Base-by-base conservation (phyloP, 2,888 invertebrate species). In the Tinea semifulvella region DNA sequence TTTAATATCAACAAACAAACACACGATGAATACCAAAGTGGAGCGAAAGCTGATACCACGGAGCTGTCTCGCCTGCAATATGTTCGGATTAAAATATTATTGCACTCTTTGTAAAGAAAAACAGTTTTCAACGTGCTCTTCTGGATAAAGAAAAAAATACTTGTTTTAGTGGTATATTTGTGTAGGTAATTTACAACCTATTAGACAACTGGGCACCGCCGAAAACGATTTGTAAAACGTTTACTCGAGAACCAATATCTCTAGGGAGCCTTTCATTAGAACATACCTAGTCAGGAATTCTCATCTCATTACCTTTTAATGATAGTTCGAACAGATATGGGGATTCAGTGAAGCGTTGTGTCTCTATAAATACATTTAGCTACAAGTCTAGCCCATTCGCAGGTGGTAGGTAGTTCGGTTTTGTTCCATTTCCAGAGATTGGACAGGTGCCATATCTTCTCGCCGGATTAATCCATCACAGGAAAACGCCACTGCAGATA, bases 21-120 rank as follows among this genome's bases (percentile, higher is more conserved):
- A 60, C 50, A 51, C 36, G 47, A 40, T 40, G 40, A 40, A 20
- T 40, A 17, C 22, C 3, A 11, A 40, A 40, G 22, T 40, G 14
- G 40, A 20, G 5, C 18, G 18, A 36, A 36, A 36, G 17, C 40
- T 40, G 40, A 22, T 40, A 17, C 13, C 2, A 10, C n/a, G 11
- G 20, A 22, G 3, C 14, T 11, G 22, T 14, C 40, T 57, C 71
- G 73, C 62, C 49, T 68, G 75, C 76, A 75, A 76, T 75, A 75
- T 76, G 72, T 61, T 53, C 61, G 72, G 73, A 70, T 75, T 73
- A 72, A 67, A 36, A 36, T 36, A 36, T 36, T 36, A 36, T 36
- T 36, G 36, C 36, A 36, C 36, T 36, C 36, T 4, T 4, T 28
- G 11, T 7, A 18, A 18, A 10, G n/a, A 2, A 18, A 36, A 16